Evolutionary conservation across 2,797 vertebrate genomes (phyloP).

Genomic region (Ptychadena robeensis): DNA sequence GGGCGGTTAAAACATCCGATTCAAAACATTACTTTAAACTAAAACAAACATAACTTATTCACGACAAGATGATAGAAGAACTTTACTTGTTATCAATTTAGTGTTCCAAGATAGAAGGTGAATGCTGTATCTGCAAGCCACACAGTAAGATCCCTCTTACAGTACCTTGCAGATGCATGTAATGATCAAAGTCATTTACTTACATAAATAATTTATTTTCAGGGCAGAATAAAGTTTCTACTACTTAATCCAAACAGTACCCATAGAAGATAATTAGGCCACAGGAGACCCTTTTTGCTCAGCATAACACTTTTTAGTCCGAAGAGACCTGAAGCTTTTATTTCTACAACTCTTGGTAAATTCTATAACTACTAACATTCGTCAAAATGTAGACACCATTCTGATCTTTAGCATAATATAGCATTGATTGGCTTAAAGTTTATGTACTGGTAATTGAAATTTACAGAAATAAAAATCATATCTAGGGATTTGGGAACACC

Average conservation of each 20-base stretch:
- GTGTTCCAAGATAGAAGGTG: slow-evolving; percentile 69
- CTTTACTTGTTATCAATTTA: slow-evolving; percentile 66
- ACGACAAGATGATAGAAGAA: not conserved
- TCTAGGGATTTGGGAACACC: too few relatives aligned
- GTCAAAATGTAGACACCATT: not conserved
- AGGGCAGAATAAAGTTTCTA: slow-evolving; percentile 70
- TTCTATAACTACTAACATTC: slow-evolving; percentile 18
- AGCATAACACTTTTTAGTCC: slow-evolving; percentile 65
- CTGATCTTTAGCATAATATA: too few relatives aligned
- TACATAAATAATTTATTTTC: slow-evolving; percentile 76
- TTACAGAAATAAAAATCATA: too few relatives aligned
- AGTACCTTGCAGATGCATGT: slow-evolving; percentile 69
- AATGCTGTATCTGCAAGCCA: slow-evolving; percentile 69
- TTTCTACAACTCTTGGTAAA: slow-evolving; percentile 14
- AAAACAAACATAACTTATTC: slow-evolving; percentile 4
- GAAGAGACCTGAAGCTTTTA: not conserved
- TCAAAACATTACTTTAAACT: not conserved
- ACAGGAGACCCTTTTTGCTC: slow-evolving; percentile 70
- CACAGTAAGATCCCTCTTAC: slow-evolving; percentile 72
- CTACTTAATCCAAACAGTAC: slow-evolving; percentile 69
- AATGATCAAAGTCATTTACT: slow-evolving; percentile 76
- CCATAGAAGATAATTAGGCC: slow-evolving; percentile 74
- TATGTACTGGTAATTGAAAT: too few relatives aligned
- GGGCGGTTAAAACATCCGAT: not conserved
- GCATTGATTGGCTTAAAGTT: too few relatives aligned